These are phyloP conservation scores for Crenichthys baileyi DNA, from an alignment of 2,797 vertebrate genomes.

Conservation along the genomic window DNA sequence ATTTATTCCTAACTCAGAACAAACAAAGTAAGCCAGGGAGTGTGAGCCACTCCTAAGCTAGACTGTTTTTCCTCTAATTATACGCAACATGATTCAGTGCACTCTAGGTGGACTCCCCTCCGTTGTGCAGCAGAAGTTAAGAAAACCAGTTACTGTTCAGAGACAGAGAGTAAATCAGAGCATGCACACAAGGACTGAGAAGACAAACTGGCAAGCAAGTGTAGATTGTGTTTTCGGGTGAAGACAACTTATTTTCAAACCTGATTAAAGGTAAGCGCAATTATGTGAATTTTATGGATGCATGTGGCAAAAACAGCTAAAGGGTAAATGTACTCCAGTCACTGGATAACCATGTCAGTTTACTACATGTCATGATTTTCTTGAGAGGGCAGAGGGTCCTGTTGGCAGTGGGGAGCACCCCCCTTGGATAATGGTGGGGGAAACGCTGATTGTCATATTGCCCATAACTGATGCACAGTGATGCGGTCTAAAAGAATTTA, in stretches of 20 bases:
- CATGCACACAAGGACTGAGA: background rate
- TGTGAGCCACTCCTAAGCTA: constrained; percentile 38
- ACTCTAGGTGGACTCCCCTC: constrained; percentile 41
- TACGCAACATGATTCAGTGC: constrained; percentile 30
- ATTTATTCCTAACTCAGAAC: constrained; percentile 31
- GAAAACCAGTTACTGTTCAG: constrained; percentile 7
- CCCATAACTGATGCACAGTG: background rate
- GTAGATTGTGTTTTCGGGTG: constrained; percentile 10
- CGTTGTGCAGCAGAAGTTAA: constrained; percentile 12
- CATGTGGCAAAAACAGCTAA: background rate
- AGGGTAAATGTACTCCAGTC: background rate
- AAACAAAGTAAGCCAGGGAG: constrained; percentile 30
- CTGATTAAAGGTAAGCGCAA: constrained; percentile 46
- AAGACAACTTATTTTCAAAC: background rate
- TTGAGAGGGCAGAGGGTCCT: no score
- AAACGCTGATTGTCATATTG: background rate
- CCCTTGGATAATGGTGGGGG: no score
- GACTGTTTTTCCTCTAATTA: constrained; percentile 51
- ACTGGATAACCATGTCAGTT: background rate
- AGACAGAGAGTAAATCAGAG: constrained; percentile 5
- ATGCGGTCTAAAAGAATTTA: background rate
- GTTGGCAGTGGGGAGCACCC: no score
- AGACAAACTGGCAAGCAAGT: background rate
- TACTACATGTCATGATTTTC: no score
- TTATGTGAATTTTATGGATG: background rate